Evolutionary conservation across 2,797 vertebrate species (phyloP).

Genomic region (Lagocephalus sceleratus): DNA sequence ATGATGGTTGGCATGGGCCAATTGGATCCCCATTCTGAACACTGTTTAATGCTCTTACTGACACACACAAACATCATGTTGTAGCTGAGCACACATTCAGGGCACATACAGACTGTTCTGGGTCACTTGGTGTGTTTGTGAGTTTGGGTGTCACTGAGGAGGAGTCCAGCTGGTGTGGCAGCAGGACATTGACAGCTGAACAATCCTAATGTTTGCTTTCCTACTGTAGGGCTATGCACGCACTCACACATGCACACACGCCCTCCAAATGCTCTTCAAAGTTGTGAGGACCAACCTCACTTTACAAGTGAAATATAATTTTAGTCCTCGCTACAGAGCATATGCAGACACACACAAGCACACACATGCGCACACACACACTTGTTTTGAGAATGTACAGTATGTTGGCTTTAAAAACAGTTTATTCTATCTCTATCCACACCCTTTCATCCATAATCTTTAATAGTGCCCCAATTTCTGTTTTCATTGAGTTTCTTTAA

Average conservation of each 20-base stretch:
- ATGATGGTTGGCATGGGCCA: constrained; percentile 58
- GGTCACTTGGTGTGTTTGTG: constrained; percentile 56
- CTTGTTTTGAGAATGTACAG: constrained; percentile 8
- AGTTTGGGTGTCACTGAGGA: constrained; percentile 57
- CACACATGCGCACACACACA: background rate
- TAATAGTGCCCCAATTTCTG: constrained; percentile 21
- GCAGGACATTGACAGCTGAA: constrained; percentile 64
- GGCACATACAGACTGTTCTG: constrained; percentile 58
- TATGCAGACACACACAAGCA: background rate
- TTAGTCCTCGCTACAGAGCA: too few species aligned
- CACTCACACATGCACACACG: constrained; percentile 1
- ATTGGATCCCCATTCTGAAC: constrained; percentile 55
- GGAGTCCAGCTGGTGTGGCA: constrained; percentile 70
- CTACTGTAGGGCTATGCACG: constrained; percentile 8
- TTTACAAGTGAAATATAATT: too few species aligned
- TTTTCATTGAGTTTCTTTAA: constrained; percentile 29
- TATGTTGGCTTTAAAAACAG: constrained; percentile 37
- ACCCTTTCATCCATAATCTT: constrained; percentile 25
- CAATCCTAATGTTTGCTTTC: constrained; percentile 52
- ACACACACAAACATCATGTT: constrained; percentile 35
- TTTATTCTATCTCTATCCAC: constrained; percentile 26
- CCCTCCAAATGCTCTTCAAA: background rate
- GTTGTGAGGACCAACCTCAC: too few species aligned
- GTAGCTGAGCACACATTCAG: constrained; percentile 34
- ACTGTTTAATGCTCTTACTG: constrained; percentile 32